These are phyloP conservation scores for Morinoia aosen DNA, from an alignment of 2,888 invertebrate species.

Conservation along the genomic window DNA sequence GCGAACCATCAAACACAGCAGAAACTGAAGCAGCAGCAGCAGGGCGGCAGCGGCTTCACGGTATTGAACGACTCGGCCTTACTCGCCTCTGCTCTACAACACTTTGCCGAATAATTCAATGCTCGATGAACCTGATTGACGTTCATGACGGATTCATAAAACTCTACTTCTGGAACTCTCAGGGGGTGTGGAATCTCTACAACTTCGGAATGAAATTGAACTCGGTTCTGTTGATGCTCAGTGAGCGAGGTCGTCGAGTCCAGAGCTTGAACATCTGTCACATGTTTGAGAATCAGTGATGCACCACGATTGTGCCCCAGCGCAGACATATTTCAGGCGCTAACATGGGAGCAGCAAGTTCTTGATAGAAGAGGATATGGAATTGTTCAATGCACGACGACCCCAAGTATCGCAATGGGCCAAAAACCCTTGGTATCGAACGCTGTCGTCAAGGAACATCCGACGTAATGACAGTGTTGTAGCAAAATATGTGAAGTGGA, in stretches of 20 bases:
- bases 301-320: not conserved
- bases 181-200: not conserved
- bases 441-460: not conserved
- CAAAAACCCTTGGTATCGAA: constrained; percentile 12
- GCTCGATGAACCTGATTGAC: not conserved
- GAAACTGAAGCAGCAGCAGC: not conserved
- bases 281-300: not conserved
- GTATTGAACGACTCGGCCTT: constrained; percentile 24
- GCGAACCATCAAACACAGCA: not conserved
- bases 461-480: constrained; percentile 30
- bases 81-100: not conserved
- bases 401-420: not conserved
- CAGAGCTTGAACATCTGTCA: not conserved
- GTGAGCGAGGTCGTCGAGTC: not conserved
- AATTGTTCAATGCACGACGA: not conserved
- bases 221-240: not conserved
- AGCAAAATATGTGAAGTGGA: constrained; percentile 40
- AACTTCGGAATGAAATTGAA: not conserved
- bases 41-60: not conserved
- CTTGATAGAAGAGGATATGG: not conserved
- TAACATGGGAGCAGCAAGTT: not conserved
- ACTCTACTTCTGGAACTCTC: not conserved
- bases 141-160: not conserved
- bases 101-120: constrained; percentile 16
- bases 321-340: not conserved